Conservation (phyloP, 1,140 invertebrate genomes). For the Potamilus streckersoni region DNA sequence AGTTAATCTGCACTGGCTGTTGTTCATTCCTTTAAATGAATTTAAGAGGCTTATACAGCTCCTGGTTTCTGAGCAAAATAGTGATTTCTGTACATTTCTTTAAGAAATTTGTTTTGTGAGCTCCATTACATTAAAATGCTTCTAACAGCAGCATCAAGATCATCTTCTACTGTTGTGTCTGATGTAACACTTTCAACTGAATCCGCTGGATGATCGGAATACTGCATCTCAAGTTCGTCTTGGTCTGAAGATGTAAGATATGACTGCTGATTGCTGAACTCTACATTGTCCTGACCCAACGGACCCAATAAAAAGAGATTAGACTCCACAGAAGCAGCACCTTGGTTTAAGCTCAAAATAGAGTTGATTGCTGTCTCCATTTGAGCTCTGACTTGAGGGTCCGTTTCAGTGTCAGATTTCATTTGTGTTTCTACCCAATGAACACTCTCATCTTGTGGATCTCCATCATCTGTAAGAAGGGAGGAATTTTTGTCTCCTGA, state of each 20-base stretch:
- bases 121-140: slow-evolving; percentile 53
- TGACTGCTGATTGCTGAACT: slow-evolving; percentile 1
- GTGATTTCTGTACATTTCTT: too few species aligned
- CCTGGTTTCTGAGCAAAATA: too few species aligned
- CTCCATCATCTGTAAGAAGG: slow-evolving; percentile 6
- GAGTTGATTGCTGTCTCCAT: slow-evolving; percentile 61
- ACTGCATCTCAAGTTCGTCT: neutral
- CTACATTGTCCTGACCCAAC: neutral
- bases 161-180: slow-evolving; percentile 35
- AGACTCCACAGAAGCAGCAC: slow-evolving; percentile 10
- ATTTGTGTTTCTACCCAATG: slow-evolving; percentile 13
- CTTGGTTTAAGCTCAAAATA: slow-evolving; percentile 48
- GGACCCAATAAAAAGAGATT: slow-evolving; percentile 2
- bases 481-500: slow-evolving; percentile 4
- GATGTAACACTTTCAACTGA: neutral
- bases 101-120: too few species aligned
- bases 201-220: neutral
- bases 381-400: slow-evolving; percentile 48
- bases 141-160: slow-evolving; percentile 55
- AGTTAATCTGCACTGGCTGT: too few species aligned
- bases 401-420: slow-evolving; percentile 28
- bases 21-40: too few species aligned
- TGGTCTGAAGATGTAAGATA: slow-evolving; percentile 5
- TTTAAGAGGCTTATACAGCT: too few species aligned
- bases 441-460: neutral